These are phyloP conservation scores for Papilio xuthus DNA, from an alignment of 1,140 invertebrate species.

Conservation along the genomic window DNA sequence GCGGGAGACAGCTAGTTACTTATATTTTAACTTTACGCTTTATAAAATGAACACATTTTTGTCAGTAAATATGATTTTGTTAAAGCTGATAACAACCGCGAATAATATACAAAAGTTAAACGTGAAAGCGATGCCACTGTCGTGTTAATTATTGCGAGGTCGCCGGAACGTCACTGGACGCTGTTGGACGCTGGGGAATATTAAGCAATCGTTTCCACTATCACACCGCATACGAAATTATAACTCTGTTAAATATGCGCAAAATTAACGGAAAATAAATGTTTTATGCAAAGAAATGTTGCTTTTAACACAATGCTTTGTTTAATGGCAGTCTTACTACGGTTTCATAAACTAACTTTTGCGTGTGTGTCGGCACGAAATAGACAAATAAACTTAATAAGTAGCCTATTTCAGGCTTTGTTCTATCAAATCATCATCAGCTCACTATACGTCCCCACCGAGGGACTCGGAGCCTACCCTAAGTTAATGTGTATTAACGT, in stretches of 20 bases:
- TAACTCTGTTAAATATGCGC: not conserved
- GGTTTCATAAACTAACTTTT: not conserved
- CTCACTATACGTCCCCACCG: no score
- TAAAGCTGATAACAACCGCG: not conserved
- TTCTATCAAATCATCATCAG: no score
- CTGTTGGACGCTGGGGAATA: not conserved
- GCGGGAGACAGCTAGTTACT: no score
- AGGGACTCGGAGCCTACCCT: no score
- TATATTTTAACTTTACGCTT: not conserved
- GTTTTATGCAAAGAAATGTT: not conserved
- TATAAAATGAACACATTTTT: not conserved
- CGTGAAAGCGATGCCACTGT: conserved; percentile 12
- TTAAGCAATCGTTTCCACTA: conserved; percentile 9
- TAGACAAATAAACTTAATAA: no score
- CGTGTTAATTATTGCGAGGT: conserved; percentile 15
- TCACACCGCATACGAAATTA: not conserved
- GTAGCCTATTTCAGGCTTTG: no score
- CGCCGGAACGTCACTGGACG: not conserved
- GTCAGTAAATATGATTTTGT: not conserved
- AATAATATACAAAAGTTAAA: conserved; percentile 19
- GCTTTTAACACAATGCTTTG: not conserved
- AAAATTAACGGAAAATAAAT: not conserved
- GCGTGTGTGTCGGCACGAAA: no score
- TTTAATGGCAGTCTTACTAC: not conserved
- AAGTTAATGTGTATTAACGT: no score